A percentile compares a stretch with the other conserved stretches of the same genome.
phyloP scores from a whole-genome alignment of 2,113 vertebrate species.

The Cynocephalus volans region DNA sequence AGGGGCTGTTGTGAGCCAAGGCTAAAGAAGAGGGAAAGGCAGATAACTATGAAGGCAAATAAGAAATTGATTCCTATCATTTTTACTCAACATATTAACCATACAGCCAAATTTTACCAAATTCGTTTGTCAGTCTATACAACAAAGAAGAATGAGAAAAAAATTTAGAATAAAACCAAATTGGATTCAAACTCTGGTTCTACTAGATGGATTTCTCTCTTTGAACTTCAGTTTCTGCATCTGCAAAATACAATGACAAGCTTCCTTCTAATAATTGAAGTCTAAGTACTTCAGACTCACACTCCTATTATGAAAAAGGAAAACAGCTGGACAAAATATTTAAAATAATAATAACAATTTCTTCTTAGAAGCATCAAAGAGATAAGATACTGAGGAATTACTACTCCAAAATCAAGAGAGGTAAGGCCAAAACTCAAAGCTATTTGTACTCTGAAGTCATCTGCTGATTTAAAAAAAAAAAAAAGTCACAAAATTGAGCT shows the following conservation, averaged over 20 bases:
- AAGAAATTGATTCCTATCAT: neutral
- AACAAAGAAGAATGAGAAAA: neutral
- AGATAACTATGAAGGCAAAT: neutral
- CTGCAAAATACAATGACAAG: slow-evolving; percentile 23
- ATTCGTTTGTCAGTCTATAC: neutral
- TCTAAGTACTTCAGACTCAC: neutral
- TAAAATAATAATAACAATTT: neutral
- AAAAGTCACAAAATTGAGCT: neutral
- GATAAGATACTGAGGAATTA: slow-evolving; percentile 28
- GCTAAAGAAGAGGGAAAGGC: neutral
- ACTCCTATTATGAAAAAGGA: neutral
- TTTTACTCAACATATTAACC: neutral
- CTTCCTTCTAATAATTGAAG: slow-evolving; percentile 5
- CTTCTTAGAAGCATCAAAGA: slow-evolving; percentile 25
- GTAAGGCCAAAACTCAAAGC: neutral
- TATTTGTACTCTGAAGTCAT: neutral
- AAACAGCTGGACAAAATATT: neutral
- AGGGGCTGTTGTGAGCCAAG: neutral
- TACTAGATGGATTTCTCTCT: neutral
- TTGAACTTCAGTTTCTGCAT: neutral
- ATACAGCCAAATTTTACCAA: neutral
- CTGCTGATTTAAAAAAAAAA: slow-evolving; percentile 1
- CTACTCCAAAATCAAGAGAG: neutral
- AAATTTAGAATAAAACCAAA: neutral
- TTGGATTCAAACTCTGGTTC: neutral